A percentile compares a stretch with the other conserved stretches of the same genome.
Evolutionary conservation across 1,140 invertebrate genomes (phyloP).

Genomic region (Propsilocerus akamusi): DNA sequence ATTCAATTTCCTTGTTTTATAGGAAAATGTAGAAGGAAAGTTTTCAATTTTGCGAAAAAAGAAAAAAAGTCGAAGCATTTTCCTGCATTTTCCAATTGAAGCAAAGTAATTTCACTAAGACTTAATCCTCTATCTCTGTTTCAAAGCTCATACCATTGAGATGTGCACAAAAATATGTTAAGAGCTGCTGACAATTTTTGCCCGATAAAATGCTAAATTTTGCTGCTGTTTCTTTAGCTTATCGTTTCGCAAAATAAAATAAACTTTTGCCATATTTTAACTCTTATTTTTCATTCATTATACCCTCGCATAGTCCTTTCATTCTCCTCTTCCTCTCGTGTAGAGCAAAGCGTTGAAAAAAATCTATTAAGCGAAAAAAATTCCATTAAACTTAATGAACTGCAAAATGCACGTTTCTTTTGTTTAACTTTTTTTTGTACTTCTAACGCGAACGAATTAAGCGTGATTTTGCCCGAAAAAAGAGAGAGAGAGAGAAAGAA

Average conservation of each 20-base stretch:
- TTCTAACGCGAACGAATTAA: neutral
- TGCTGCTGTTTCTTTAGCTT: neutral
- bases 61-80: neutral
- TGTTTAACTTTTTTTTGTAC: neutral
- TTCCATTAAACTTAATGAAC: conserved; percentile 4
- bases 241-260: neutral
- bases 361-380: neutral
- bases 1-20: conserved; percentile 1
- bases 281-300: neutral
- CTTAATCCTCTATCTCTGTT: conserved; percentile 1
- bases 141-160: too few species aligned
- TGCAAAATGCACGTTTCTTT: conserved; percentile 1
- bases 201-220: neutral
- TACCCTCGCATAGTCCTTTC: neutral
- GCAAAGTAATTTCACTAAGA: neutral
- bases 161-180: neutral
- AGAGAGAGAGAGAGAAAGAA: neutral
- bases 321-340: neutral
- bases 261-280: neutral
- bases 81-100: neutral
- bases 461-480: neutral
- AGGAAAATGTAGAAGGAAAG: too few species aligned
- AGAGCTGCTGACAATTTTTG: conserved; percentile 1
- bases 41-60: too few species aligned
- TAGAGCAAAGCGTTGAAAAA: neutral